These are phyloP conservation scores for Hyles euphorbiae DNA, from an alignment of 1,140 invertebrate species.

Conservation along the genomic window DNA sequence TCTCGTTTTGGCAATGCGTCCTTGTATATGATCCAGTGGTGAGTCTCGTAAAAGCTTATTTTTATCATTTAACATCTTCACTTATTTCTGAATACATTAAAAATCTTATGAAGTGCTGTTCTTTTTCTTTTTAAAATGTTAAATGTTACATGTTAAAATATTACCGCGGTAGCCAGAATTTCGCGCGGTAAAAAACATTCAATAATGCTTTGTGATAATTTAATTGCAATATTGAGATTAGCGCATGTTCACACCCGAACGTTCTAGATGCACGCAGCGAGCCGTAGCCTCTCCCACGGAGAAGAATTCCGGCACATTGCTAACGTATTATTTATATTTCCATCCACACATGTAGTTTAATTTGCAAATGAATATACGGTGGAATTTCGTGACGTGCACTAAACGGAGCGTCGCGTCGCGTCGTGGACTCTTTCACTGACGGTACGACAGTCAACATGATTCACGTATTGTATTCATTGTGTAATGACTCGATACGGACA, in stretches of 20 bases:
- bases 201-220: not conserved
- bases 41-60: too few relatives aligned
- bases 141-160: not conserved
- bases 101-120: not conserved
- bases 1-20: conserved; percentile 61
- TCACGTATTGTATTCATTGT: too few relatives aligned
- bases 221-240: too few relatives aligned
- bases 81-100: conserved; percentile 1
- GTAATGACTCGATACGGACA: not conserved
- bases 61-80: not conserved
- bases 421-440: too few relatives aligned
- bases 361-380: too few relatives aligned
- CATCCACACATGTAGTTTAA: not conserved
- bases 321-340: not conserved
- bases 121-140: not conserved
- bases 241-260: too few relatives aligned
- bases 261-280: not conserved
- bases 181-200: not conserved
- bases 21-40: conserved; percentile 7
- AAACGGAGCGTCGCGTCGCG: too few relatives aligned
- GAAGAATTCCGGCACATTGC: conserved; percentile 1
- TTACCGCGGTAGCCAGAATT: too few relatives aligned
- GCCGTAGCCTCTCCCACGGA: not conserved
- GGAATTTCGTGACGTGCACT: too few relatives aligned
- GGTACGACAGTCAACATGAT: too few relatives aligned